A percentile compares a stretch with the other conserved stretches of the same genome.
Conservation (phyloP, 2,113 vertebrate genomes). For the Tenrec ecaudatus region DNA sequence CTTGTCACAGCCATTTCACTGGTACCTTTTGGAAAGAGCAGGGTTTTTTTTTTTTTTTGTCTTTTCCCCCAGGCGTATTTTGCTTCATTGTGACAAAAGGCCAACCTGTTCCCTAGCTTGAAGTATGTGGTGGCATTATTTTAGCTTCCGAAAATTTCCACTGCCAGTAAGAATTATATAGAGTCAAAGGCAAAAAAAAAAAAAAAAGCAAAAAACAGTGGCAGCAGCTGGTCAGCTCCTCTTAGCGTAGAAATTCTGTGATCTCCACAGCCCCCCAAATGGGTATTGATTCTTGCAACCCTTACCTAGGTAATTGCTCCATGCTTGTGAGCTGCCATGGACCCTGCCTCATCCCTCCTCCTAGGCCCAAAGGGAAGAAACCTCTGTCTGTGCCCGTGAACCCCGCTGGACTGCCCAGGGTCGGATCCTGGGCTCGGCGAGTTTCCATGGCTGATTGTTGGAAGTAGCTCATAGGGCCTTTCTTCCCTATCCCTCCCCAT, state of each 20-base stretch:
- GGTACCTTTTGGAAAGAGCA: conserved; percentile 61
- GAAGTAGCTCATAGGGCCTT: not conserved
- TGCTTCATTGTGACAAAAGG: conserved; percentile 71
- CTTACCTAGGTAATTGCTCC: not conserved
- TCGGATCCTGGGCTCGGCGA: not conserved
- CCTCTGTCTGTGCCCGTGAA: not conserved
- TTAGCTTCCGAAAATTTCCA: conserved; percentile 67
- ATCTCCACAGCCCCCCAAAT: not conserved
- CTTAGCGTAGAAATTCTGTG: not conserved
- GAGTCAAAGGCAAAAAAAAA: not conserved
- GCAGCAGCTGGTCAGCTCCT: not conserved
- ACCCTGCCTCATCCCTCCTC: not conserved
- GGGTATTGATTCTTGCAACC: not conserved
- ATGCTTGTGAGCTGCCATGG: not conserved
- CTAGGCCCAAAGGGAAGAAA: not conserved
- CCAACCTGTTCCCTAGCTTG: conserved; percentile 68
- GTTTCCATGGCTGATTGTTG: not conserved
- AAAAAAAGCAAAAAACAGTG: not conserved
- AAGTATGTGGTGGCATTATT: conserved; percentile 66
- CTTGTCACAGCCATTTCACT: conserved; percentile 65
- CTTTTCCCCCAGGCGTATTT: conserved; percentile 36
- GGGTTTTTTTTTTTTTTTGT: not conserved
- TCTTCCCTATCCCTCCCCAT: not conserved
- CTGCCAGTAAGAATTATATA: conserved; percentile 36
- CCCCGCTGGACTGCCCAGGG: not conserved